phyloP scores from a whole-genome alignment of 2,888 invertebrate species.

The Lapara coniferarum region DNA sequence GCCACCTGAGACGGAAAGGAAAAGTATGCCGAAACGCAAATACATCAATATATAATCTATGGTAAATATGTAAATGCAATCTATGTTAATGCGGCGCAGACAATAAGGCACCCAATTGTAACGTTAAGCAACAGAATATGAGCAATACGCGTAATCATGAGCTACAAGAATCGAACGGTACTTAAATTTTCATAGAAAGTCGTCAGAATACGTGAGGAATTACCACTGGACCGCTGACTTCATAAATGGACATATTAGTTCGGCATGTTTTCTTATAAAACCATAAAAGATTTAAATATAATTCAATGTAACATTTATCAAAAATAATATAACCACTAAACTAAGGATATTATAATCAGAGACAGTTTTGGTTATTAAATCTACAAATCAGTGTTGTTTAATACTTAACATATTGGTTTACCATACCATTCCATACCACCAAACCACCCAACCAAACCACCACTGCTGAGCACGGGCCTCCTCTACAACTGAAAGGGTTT shows the following conservation, averaged over 20 bases:
- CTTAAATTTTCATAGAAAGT: not conserved
- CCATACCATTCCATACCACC: too few species aligned
- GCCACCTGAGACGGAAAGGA: not conserved
- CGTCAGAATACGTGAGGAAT: not conserved
- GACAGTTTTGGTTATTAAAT: too few species aligned
- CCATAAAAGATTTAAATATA: too few species aligned
- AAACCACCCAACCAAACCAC: too few species aligned
- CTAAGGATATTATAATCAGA: too few species aligned
- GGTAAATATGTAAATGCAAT: conserved; percentile 15
- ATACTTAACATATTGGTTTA: too few species aligned
- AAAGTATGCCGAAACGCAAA: not conserved
- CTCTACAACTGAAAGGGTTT: too few species aligned
- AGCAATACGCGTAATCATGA: not conserved
- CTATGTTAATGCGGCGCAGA: conserved; percentile 13
- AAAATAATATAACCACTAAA: too few species aligned
- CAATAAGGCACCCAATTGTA: conserved; percentile 17
- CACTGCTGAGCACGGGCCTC: too few species aligned
- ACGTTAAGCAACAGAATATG: conserved; percentile 2
- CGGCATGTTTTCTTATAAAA: too few species aligned
- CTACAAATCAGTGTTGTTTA: too few species aligned
- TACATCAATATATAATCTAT: not conserved
- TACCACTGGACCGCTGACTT: not conserved
- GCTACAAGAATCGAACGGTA: not conserved
- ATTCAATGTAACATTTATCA: too few species aligned
- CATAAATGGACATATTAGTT: not conserved